These are phyloP conservation scores for Hemibagrus guttatus DNA, from an alignment of 2,797 vertebrate species.

Conservation along the genomic window DNA sequence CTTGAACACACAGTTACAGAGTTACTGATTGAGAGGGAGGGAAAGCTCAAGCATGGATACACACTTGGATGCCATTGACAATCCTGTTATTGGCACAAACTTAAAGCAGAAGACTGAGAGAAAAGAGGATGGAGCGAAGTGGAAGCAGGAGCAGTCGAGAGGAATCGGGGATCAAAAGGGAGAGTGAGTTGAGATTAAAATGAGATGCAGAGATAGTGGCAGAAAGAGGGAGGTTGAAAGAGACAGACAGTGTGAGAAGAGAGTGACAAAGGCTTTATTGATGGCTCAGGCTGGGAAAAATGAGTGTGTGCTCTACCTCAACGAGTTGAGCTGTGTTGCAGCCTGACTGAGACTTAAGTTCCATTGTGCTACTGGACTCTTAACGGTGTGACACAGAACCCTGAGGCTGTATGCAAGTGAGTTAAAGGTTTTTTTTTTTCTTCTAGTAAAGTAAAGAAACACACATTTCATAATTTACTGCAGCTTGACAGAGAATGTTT, in stretches of 20 bases:
- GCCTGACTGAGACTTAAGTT: constrained; percentile 46
- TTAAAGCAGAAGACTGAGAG: constrained; percentile 30
- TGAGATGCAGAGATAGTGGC: constrained; percentile 17
- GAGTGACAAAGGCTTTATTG: constrained; percentile 52
- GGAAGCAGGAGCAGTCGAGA: not conserved
- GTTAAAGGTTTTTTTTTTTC: constrained; percentile 13
- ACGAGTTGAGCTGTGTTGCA: constrained; percentile 20
- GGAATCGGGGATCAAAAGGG: not conserved
- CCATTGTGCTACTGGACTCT: constrained; percentile 50
- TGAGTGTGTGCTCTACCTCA: constrained; percentile 44
- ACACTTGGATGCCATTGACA: constrained; percentile 54
- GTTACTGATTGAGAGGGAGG: not conserved
- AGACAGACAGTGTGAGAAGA: constrained; percentile 2
- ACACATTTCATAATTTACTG: constrained; percentile 9
- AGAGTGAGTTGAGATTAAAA: constrained; percentile 6
- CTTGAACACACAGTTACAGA: constrained; percentile 18
- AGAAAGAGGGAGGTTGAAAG: constrained; percentile 21
- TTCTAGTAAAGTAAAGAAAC: constrained; percentile 23
- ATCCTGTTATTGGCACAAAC: constrained; percentile 35
- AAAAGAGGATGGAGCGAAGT: not conserved
- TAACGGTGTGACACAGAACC: constrained; percentile 52
- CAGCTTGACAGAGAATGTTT: constrained; percentile 50
- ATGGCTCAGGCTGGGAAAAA: constrained; percentile 29
- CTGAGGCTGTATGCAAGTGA: constrained; percentile 42
- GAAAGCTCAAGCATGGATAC: constrained; percentile 11